Evolutionary conservation across 2,797 vertebrate genomes (phyloP).

Genomic region (Anguilla obscura): DNA sequence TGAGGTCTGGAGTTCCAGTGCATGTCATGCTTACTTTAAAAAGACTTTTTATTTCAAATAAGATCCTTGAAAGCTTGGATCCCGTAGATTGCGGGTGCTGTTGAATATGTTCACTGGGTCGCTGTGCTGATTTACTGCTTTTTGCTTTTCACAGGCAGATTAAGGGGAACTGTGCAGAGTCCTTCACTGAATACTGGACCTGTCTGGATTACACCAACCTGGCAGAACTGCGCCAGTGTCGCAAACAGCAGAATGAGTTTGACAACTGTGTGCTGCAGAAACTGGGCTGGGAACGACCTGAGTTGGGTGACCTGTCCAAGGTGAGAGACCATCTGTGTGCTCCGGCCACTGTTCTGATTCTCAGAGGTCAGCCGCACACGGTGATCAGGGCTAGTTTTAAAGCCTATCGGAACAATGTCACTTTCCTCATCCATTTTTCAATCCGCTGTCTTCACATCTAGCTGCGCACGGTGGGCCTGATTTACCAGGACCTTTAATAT

Average conservation of each 20-base stretch:
- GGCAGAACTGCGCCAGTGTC: slow-evolving; percentile 78
- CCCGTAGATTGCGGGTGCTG: background rate
- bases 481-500: background rate
- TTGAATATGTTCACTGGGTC: background rate
- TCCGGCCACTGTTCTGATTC: background rate
- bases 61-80: background rate
- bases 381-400: background rate
- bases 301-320: slow-evolving; percentile 93
- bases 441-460: background rate
- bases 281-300: slow-evolving; percentile 91
- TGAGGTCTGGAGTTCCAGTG: background rate
- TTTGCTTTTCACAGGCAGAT: slow-evolving; percentile 76
- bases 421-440: background rate
- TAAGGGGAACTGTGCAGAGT: slow-evolving; percentile 87
- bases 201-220: slow-evolving; percentile 83
- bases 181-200: slow-evolving; percentile 96
- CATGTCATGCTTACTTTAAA: background rate
- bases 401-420: background rate
- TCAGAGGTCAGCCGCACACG: background rate
- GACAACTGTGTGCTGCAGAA: slow-evolving; percentile 92
- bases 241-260: slow-evolving; percentile 84
- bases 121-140: background rate
- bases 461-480: background rate
- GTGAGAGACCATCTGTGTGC: slow-evolving; percentile 64
- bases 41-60: background rate